A percentile compares a stretch with the other conserved stretches of the same genome.
Evolutionary conservation across 2,113 vertebrate genomes (phyloP).

Genomic region (Colistium nudipinnis): DNA sequence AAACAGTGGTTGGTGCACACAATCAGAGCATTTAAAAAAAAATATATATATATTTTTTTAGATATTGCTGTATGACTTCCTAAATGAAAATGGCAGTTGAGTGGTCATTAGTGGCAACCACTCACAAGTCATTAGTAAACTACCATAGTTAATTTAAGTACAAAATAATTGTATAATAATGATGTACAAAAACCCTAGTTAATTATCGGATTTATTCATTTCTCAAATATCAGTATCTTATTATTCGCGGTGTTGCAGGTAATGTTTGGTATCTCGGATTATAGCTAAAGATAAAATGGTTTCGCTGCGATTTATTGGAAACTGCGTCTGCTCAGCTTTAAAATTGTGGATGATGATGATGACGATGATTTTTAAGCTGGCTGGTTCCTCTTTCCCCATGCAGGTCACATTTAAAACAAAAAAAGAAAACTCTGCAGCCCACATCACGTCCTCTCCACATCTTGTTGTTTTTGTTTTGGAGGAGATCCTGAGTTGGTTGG

Average conservation of each 20-base stretch:
- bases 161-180: too few relatives aligned
- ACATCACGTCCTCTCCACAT: not conserved
- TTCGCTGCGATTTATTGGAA: not conserved
- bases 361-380: not conserved
- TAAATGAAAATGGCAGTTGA: too few relatives aligned
- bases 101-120: too few relatives aligned
- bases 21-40: too few relatives aligned
- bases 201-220: not conserved
- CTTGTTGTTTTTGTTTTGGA: conserved; percentile 12
- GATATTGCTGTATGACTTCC: too few relatives aligned
- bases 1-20: too few relatives aligned
- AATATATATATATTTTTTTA: too few relatives aligned
- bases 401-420: conserved; percentile 12
- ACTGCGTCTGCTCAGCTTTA: not conserved
- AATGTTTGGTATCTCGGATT: too few relatives aligned
- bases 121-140: too few relatives aligned
- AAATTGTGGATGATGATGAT: not conserved
- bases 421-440: not conserved
- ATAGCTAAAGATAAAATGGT: not conserved
- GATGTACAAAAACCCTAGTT: too few relatives aligned
- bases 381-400: not conserved
- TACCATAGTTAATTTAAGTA: too few relatives aligned
- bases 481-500: conserved; percentile 60
- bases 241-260: too few relatives aligned
- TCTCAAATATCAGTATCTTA: not conserved